Conservation (phyloP, 1,140 invertebrate species). For the Cyclina sinensis region DNA sequence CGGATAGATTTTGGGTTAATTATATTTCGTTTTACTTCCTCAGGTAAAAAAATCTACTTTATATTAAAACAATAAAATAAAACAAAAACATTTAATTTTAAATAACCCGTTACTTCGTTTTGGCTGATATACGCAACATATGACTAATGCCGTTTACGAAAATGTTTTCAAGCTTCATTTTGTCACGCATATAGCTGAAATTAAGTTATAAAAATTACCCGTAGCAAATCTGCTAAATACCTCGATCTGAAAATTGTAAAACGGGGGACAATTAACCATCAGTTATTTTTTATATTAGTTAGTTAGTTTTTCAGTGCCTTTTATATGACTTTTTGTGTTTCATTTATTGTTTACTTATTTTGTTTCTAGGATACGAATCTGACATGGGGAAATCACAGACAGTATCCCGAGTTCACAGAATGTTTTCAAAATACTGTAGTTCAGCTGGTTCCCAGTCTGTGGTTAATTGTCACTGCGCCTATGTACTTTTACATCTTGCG, state of each 20-base stretch:
- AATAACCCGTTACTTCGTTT: neutral
- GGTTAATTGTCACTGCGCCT: slow-evolving; percentile 87
- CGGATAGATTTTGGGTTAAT: neutral
- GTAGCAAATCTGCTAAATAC: neutral
- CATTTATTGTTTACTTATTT: neutral
- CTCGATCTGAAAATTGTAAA: neutral
- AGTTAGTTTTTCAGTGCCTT: neutral
- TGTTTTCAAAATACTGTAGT: slow-evolving; percentile 90
- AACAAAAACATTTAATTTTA: too few species aligned
- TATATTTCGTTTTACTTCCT: neutral
- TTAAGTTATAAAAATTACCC: neutral
- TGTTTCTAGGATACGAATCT: slow-evolving; percentile 71
- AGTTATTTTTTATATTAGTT: neutral
- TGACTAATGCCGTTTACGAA: too few species aligned
- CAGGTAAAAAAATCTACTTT: too few species aligned
- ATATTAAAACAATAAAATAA: neutral
- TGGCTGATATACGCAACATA: neutral
- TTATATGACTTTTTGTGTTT: neutral
- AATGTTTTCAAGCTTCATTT: too few species aligned
- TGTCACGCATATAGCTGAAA: neutral
- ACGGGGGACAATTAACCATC: neutral
- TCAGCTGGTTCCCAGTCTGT: slow-evolving; percentile 94
- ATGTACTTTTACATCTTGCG: neutral
- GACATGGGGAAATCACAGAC: slow-evolving; percentile 87
- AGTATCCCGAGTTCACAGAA: slow-evolving; percentile 81